Evolutionary conservation across 2,888 invertebrate species (phyloP).

Genomic region (Pinctada fucata): DNA sequence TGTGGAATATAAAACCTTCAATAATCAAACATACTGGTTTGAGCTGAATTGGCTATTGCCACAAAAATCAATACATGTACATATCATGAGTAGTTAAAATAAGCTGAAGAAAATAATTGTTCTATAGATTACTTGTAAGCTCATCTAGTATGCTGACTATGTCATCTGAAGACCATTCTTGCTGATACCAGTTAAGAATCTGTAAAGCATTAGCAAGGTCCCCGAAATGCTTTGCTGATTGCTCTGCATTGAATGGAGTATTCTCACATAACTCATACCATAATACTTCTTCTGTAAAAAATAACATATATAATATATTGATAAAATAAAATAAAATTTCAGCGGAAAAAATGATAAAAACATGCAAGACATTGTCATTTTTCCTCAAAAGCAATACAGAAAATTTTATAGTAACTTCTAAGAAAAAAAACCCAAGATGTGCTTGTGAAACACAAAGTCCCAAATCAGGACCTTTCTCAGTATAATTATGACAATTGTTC

Average conservation of each 20-base stretch:
- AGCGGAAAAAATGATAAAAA: not conserved
- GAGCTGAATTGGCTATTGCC: not conserved
- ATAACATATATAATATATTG: not conserved
- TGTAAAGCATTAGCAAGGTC: slow-evolving; percentile 71
- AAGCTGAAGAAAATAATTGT: too few relatives aligned
- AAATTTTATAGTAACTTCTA: too few relatives aligned
- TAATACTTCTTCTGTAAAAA: slow-evolving; percentile 65
- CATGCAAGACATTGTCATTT: not conserved
- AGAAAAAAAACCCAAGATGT: too few relatives aligned
- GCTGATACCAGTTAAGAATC: slow-evolving; percentile 66
- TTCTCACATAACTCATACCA: slow-evolving; percentile 75
- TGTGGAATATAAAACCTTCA: too few relatives aligned
- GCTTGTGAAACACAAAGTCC: too few relatives aligned
- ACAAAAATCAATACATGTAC: not conserved
- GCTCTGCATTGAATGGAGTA: slow-evolving; percentile 67
- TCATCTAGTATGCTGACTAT: slow-evolving; percentile 75
- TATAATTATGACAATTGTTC: too few relatives aligned
- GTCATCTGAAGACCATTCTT: slow-evolving; percentile 74
- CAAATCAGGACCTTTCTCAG: too few relatives aligned
- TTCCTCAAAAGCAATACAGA: too few relatives aligned
- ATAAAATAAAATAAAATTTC: not conserved
- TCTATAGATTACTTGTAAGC: slow-evolving; percentile 68
- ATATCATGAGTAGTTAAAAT: not conserved
- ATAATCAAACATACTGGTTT: too few relatives aligned
- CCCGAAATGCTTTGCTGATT: slow-evolving; percentile 67